These are phyloP conservation scores for Bombus terrestris DNA, from an alignment of 1,140 invertebrate species.

Conservation along the genomic window DNA sequence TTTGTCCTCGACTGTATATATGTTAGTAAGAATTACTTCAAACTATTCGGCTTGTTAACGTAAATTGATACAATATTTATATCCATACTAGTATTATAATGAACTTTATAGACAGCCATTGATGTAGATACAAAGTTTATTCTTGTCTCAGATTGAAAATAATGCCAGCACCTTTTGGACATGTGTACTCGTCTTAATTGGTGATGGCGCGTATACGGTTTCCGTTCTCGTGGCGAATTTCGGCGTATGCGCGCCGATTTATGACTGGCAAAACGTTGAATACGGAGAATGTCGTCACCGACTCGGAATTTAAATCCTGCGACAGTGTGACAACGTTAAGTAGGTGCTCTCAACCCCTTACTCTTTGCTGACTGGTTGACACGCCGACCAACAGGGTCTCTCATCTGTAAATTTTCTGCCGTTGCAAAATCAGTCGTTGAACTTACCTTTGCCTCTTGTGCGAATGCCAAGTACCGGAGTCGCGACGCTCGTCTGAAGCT, in stretches of 20 bases:
- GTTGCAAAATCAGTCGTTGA: conserved; percentile 54
- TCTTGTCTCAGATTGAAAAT: conserved; percentile 45
- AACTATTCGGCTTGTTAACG: too few relatives aligned
- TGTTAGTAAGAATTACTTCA: neutral
- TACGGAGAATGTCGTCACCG: conserved; percentile 58
- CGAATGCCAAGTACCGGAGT: conserved; percentile 47
- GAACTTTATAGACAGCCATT: neutral
- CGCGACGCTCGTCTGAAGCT: conserved; percentile 41
- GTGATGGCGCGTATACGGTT: conserved; percentile 28
- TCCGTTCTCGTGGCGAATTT: conserved; percentile 40
- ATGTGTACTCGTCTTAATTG: conserved; percentile 45
- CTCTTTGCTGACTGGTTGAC: conserved; percentile 31
- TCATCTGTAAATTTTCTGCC: conserved; percentile 51
- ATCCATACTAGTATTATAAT: too few relatives aligned
- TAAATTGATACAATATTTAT: conserved; percentile 16
- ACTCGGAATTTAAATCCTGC: conserved; percentile 65
- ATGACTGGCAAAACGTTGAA: conserved; percentile 62
- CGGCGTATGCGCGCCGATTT: conserved; percentile 20
- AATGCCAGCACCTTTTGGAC: conserved; percentile 30
- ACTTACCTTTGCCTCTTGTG: conserved; percentile 48
- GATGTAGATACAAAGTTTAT: conserved; percentile 8
- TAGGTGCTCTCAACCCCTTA: conserved; percentile 41
- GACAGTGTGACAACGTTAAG: conserved; percentile 54
- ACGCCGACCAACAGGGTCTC: conserved; percentile 46
- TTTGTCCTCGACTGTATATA: too few relatives aligned